Conservation (phyloP, 2,113 vertebrate species). For the Rattus rattus region DNA sequence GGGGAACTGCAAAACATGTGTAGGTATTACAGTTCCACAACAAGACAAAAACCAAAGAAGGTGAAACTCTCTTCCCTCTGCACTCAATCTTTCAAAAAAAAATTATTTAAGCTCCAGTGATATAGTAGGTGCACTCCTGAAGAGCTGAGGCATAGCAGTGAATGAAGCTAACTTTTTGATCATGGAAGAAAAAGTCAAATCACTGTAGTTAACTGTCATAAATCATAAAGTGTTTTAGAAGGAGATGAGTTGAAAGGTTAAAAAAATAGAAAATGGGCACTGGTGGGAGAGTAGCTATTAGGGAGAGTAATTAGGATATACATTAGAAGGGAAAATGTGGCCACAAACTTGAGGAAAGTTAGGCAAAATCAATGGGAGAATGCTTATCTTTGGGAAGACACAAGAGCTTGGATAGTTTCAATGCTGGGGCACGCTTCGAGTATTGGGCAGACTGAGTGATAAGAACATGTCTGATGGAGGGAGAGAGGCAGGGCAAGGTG, state of each 20-base stretch:
- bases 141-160: neutral
- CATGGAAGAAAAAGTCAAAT: neutral
- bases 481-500: too few species aligned
- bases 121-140: neutral
- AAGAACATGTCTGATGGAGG: rapidly evolving
- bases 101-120: neutral
- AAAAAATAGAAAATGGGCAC: neutral
- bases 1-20: rapidly evolving
- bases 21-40: neutral
- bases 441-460: neutral
- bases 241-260: neutral
- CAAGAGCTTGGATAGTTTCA: neutral
- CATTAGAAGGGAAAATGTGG: neutral
- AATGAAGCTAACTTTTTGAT: neutral
- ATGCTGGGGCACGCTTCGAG: neutral
- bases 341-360: neutral
- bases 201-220: neutral
- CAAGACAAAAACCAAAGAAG: neutral
- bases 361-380: neutral
- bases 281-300: neutral
- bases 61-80: neutral
- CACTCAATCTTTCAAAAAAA: neutral
- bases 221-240: neutral
- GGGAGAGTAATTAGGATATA: neutral
- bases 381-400: neutral